phyloP scores from a whole-genome alignment of 2,113 vertebrate species.

The Elgaria multicarinata region DNA sequence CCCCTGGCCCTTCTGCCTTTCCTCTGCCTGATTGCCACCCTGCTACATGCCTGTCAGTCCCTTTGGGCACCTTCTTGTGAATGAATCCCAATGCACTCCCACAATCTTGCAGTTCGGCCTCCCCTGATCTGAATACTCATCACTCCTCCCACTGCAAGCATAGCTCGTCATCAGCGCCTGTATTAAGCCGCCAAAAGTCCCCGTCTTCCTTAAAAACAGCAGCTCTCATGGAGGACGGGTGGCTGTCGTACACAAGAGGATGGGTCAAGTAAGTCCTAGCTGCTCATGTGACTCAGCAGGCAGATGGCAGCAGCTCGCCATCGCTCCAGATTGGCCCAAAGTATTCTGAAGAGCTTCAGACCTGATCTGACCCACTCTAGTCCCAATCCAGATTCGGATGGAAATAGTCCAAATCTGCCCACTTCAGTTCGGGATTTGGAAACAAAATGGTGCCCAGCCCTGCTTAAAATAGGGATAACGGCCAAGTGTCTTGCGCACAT shows the following conservation, averaged over 20 bases:
- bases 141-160: not conserved
- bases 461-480: slow-evolving; percentile 21
- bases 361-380: too few species aligned
- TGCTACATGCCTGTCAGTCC: fast-evolving
- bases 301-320: too few species aligned
- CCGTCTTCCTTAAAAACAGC: too few species aligned
- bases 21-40: not conserved
- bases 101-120: not conserved
- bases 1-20: not conserved
- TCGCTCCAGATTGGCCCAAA: too few species aligned
- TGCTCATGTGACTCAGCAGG: slow-evolving; percentile 26
- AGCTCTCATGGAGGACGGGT: too few species aligned
- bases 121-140: too few species aligned
- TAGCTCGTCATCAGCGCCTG: not conserved
- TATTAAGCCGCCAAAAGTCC: slow-evolving; percentile 43
- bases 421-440: too few species aligned
- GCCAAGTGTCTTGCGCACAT: not conserved
- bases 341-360: too few species aligned
- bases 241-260: too few species aligned
- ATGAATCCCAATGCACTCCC: too few species aligned
- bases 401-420: too few species aligned
- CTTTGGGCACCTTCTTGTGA: not conserved
- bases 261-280: too few species aligned
- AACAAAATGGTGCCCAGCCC: slow-evolving; percentile 37
- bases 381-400: not conserved